Base-by-base conservation (phyloP, 2,888 invertebrate species). In the Acanthosepion pharaonis region DNA sequence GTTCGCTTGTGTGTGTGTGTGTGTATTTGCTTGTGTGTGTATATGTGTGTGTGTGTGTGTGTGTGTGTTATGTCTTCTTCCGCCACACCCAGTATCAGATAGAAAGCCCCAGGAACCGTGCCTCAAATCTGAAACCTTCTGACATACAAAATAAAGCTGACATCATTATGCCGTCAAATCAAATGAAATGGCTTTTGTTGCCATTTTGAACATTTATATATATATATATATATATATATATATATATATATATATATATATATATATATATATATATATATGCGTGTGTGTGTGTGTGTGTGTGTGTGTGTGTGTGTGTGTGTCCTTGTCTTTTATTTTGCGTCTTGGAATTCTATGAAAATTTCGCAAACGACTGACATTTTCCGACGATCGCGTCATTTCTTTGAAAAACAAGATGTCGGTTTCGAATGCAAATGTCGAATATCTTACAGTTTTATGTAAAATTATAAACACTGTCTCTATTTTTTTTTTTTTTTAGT, bases 1-100 rank as follows among this genome's bases (percentile, higher is more conserved):
- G 78, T 78, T 0, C 23, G 23, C 11, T 4, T n/a, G 78, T 11
- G 11, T 11, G 78, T 33, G 9, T 8, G 8, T 78, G 59, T 59
- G 59, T 78, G n/a, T 78, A 18, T n/a, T 0, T n/a, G 3, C 11
- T 4, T n/a, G 78, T 11, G 11, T n/a, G 18, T 78, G 78, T 78
- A 8, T n/a, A n/a, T 15, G n/a, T 1, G n/a, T 78, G 78, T 11
- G n/a, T 78, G 78, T 15, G n/a, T 33, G 78, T 33, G 78, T 15
- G 78, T n/a, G 78, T 78, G 11, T 33, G 78, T 78, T 78, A n/a
- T 78, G 78, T 78, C n/a, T 78, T 33, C 78, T 78, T 33, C 78
- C 78, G 78, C 78, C 78, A 78, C 78, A 78, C 78, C 78, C 78
- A 78, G n/a, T 78, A n/a, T 78, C 78, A 78, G 78, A 78, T 78